These are phyloP conservation scores for Anastrepha ludens DNA, from an alignment of 1,140 invertebrate species.

Conservation along the genomic window DNA sequence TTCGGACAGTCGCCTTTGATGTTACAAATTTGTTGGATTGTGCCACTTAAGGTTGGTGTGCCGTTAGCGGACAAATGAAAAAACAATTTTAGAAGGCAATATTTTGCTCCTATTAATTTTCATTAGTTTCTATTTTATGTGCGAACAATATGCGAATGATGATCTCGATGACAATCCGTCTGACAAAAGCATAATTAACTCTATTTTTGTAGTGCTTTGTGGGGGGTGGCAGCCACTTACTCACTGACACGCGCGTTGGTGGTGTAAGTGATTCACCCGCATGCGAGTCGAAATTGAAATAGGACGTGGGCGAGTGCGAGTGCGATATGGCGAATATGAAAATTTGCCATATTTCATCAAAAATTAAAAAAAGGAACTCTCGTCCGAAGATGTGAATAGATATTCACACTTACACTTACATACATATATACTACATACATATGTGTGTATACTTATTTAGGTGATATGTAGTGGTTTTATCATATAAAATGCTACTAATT, in stretches of 20 bases:
- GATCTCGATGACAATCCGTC: slow-evolving; percentile 9
- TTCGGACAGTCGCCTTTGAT: neutral
- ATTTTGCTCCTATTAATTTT: neutral
- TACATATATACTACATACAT: too few relatives aligned
- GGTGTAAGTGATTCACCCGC: neutral
- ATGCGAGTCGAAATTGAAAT: neutral
- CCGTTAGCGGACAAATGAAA: neutral
- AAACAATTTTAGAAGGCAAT: neutral
- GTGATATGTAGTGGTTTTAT: too few relatives aligned
- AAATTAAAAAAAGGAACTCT: neutral
- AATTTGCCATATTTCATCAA: neutral
- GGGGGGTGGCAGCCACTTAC: neutral
- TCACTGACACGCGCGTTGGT: neutral
- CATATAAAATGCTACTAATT: neutral
- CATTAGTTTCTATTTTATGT: slow-evolving; percentile 34
- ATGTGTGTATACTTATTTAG: too few relatives aligned
- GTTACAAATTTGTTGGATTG: slow-evolving; percentile 4
- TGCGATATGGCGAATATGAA: neutral
- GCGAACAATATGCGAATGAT: slow-evolving; percentile 7
- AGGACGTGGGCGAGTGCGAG: neutral
- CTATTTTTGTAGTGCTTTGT: neutral
- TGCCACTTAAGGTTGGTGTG: neutral
- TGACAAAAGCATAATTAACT: slow-evolving; percentile 13
- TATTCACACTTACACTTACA: too few relatives aligned
- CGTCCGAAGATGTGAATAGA: neutral